Conservation (phyloP, 2,888 invertebrate species). For the Altica lythri region DNA sequence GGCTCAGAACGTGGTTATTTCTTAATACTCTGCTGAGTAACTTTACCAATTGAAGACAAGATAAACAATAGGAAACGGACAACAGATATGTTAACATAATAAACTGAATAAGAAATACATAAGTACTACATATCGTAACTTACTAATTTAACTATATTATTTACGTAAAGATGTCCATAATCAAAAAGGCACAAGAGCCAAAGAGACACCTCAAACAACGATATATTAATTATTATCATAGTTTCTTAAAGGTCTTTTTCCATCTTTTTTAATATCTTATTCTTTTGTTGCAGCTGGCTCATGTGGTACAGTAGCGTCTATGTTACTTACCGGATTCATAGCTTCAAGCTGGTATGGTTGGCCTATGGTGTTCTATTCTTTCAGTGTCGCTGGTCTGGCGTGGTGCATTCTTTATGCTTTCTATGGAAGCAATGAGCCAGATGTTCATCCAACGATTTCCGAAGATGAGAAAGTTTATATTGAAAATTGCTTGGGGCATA, state of each 20-base stretch:
- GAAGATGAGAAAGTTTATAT: constrained; percentile 70
- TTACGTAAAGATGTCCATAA: not conserved
- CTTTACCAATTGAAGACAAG: no score
- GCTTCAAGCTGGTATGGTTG: constrained; percentile 73
- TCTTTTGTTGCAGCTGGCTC: constrained; percentile 16
- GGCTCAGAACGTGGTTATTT: no score
- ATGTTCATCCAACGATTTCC: constrained; percentile 64
- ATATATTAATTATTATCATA: not conserved
- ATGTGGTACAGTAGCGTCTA: constrained; percentile 22
- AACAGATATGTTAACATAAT: no score
- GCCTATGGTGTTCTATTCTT: constrained; percentile 79
- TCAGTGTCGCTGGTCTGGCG: constrained; percentile 65
- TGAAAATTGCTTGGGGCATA: constrained; percentile 52
- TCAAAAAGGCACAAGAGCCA: not conserved
- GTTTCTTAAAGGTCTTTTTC: not conserved
- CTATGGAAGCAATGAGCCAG: constrained; percentile 70
- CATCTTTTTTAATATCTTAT: constrained; percentile 2
- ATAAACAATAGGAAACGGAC: no score
- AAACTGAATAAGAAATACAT: no score
- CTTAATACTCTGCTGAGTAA: no score
- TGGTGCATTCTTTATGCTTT: constrained; percentile 67
- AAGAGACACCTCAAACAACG: no score
- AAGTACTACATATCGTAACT: no score
- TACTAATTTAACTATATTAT: no score
- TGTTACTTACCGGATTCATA: constrained; percentile 71